Evolutionary conservation across 2,797 vertebrate species (phyloP).

Genomic region (Eupleurogrammus muticus): DNA sequence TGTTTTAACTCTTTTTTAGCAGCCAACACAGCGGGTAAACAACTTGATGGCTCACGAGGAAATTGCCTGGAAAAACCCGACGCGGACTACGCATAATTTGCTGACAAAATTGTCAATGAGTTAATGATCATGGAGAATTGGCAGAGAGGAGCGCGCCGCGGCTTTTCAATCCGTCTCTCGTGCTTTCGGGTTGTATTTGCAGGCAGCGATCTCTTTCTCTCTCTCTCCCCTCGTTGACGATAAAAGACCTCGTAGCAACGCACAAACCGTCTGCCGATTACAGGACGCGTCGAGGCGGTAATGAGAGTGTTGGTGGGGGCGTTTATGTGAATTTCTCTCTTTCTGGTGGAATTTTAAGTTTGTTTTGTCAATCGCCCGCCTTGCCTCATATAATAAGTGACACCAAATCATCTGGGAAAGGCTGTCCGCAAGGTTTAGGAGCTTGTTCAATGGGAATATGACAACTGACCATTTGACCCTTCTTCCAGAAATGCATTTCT

Average conservation of each 20-base stretch:
- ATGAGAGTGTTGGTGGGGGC: constrained; percentile 23
- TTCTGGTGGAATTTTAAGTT: constrained; percentile 14
- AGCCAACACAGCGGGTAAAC: constrained; percentile 52
- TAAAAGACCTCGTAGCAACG: constrained; percentile 50
- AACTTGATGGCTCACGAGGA: constrained; percentile 63
- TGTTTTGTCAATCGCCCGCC: too few species aligned
- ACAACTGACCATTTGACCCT: too few species aligned
- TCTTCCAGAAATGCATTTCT: too few species aligned
- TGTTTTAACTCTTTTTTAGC: constrained; percentile 37
- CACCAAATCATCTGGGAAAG: too few species aligned
- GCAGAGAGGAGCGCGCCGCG: constrained; percentile 46
- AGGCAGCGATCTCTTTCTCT: constrained; percentile 49
- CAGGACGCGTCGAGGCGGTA: constrained; percentile 14
- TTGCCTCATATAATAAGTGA: too few species aligned
- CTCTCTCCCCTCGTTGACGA: constrained; percentile 50
- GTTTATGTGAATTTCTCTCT: constrained; percentile 30
- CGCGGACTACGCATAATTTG: constrained; percentile 64
- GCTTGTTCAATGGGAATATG: too few species aligned
- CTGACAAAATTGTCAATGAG: constrained; percentile 76
- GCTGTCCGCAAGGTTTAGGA: too few species aligned
- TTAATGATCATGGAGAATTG: constrained; percentile 72
- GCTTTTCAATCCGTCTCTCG: constrained; percentile 66
- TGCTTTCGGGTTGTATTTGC: constrained; percentile 64
- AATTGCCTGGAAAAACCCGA: constrained; percentile 69
- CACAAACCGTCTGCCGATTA: constrained; percentile 35